Percentiles rank a stretch among this genome's conserved stretches.
Evolutionary conservation across 2,113 vertebrate genomes (phyloP).

Genomic region (Paradisaea rubra): DNA sequence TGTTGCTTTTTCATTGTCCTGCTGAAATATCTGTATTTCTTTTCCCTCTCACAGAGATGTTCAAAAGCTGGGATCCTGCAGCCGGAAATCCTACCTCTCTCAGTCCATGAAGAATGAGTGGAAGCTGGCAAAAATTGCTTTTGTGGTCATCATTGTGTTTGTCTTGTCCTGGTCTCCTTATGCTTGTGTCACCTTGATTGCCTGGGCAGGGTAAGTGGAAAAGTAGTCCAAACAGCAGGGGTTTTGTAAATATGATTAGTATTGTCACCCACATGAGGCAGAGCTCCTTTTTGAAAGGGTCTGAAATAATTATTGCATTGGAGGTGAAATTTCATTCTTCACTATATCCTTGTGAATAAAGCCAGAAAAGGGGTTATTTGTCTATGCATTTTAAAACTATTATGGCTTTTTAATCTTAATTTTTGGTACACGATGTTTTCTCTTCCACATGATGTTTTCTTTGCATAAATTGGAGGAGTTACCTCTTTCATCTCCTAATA

Average conservation of each 20-base stretch:
- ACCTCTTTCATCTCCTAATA: background rate
- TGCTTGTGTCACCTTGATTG: conserved; percentile 71
- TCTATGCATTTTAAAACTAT: background rate
- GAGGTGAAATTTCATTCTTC: background rate
- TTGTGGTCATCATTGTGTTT: conserved; percentile 68
- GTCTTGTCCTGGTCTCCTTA: conserved; percentile 73
- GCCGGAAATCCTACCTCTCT: conserved; percentile 47
- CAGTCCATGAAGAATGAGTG: conserved; percentile 66
- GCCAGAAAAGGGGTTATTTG: background rate
- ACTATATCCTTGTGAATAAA: background rate
- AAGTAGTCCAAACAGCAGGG: background rate
- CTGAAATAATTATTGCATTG: background rate
- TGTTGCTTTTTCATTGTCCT: background rate
- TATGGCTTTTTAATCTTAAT: background rate
- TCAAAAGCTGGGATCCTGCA: conserved; percentile 64
- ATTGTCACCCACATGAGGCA: background rate
- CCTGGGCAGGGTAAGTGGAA: conserved; percentile 69
- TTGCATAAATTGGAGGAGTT: background rate
- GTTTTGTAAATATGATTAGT: background rate
- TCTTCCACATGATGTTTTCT: background rate
- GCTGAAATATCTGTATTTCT: background rate
- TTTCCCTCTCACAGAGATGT: conserved; percentile 23
- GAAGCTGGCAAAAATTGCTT: conserved; percentile 73
- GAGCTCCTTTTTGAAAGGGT: background rate
- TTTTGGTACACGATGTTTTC: background rate